A percentile compares a stretch with the other conserved stretches of the same genome.
phyloP scores from a whole-genome alignment of 2,888 invertebrate genomes.

The Synergus gifuensis region DNA sequence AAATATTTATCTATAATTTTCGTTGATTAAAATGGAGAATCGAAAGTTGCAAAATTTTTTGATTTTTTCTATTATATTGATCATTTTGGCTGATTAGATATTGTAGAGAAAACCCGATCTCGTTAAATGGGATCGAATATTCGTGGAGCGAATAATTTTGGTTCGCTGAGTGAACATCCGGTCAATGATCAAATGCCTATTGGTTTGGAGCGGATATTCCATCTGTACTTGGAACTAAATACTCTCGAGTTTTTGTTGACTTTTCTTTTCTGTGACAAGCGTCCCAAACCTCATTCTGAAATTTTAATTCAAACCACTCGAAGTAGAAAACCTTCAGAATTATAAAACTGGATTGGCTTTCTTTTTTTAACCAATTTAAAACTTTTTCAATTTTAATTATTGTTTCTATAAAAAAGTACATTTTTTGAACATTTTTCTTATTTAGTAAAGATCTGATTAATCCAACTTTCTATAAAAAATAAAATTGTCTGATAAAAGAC shows the following conservation, averaged over 20 bases:
- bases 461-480: too few species aligned
- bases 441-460: too few species aligned
- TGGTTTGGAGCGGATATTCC: conserved; percentile 34
- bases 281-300: neutral
- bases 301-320: neutral
- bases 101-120: conserved; percentile 7
- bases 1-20: too few species aligned
- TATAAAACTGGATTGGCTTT: neutral
- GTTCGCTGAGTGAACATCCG: conserved; percentile 41
- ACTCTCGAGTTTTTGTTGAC: conserved; percentile 34
- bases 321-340: neutral
- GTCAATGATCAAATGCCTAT: conserved; percentile 39
- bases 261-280: conserved; percentile 15
- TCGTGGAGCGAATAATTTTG: conserved; percentile 30
- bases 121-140: conserved; percentile 33
- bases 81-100: neutral
- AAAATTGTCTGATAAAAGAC: neutral
- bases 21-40: neutral
- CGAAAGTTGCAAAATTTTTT: neutral
- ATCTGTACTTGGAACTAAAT: conserved; percentile 34
- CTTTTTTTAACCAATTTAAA: neutral
- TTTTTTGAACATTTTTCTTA: too few species aligned
- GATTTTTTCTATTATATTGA: neutral
- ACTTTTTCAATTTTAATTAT: neutral
- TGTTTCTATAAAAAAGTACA: neutral